Base-by-base conservation (phyloP, 1,140 invertebrate genomes). In the Homarus americanus region DNA sequence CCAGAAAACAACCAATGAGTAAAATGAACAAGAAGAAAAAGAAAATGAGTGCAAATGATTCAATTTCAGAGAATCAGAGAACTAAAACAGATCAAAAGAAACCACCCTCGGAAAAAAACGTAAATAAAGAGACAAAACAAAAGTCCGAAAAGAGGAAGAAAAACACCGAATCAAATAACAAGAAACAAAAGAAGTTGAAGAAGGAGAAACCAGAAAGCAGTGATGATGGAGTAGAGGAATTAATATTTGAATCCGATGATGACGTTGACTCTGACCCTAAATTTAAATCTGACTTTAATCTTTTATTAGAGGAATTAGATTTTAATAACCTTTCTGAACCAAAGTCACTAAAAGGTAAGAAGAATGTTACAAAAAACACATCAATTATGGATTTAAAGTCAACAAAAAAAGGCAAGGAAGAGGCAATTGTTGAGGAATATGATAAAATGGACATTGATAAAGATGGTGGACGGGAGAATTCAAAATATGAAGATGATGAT, bases 221-320 rank as follows among this genome's bases (percentile, higher is more conserved):
- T 32, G 12, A 69, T 24, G 63, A 69, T 7, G 40, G 10, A 17
- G 20, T 5, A 4, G 40, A 79, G 40, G 38, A 44, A 9, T 12
- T 44, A 44, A 44, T 49, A 20, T 49, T 34, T 3, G 76, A 44
- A 24, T 15, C 53, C 10, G n/a, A 79, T 44, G 76, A 79, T 40
- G 80, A 82, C 28, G 82, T n/a, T n/a, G 82, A 83, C 28, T 53
- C 36, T 24, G 58, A 83, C 17, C 40, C 40, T 15, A 79, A 79
- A 28, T 49, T 79, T 49, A 24, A 41, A 10, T 41, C 40, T 44
- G 76, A 79, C 49, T 44, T 79, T 41, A 32, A 79, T 2, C 28
- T n/a, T 32, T 79, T 44, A 28, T n/a, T 79, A 44, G 49, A 79
- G 12, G 15, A 79, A 44, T 44, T 79, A 44, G 24, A 79, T 79